Evolutionary conservation across 2,797 vertebrate species (phyloP).

Genomic region (Clarias pachynema): DNA sequence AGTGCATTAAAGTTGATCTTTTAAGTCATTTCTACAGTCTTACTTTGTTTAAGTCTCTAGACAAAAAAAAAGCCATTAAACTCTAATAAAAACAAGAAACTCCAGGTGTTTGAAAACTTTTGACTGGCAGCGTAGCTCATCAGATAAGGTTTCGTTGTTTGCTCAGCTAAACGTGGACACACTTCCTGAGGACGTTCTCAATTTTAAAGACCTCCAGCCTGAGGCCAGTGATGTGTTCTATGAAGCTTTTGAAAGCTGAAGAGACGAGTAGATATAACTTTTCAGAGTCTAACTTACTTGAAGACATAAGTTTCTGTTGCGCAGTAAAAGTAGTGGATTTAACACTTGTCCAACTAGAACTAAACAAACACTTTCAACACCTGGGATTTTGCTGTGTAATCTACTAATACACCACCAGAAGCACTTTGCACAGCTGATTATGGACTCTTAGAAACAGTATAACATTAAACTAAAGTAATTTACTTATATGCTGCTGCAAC

Average conservation of each 20-base stretch:
- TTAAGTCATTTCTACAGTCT: not conserved
- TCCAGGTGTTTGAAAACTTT: conserved; percentile 11
- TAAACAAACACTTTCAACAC: too few species aligned
- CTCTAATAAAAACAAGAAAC: not conserved
- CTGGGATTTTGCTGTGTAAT: too few species aligned
- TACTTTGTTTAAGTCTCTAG: not conserved
- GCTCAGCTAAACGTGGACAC: conserved; percentile 17
- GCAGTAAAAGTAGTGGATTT: too few species aligned
- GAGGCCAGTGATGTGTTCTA: too few species aligned
- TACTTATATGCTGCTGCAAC: not conserved
- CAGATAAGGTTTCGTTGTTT: not conserved
- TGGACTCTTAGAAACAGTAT: not conserved
- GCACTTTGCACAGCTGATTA: not conserved
- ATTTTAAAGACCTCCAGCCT: conserved; percentile 15
- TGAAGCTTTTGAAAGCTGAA: not conserved
- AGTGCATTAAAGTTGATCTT: not conserved
- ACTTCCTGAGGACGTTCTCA: not conserved
- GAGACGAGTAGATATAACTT: not conserved
- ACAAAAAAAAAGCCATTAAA: not conserved
- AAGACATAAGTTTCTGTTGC: not conserved
- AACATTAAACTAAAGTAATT: not conserved
- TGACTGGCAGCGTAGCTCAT: not conserved
- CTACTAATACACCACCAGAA: not conserved
- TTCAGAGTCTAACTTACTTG: not conserved
- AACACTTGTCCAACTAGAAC: too few species aligned